Percentiles rank a stretch among this genome's conserved stretches.
Conservation (phyloP, 2,113 vertebrate species). For the Amphiprion ocellaris region DNA sequence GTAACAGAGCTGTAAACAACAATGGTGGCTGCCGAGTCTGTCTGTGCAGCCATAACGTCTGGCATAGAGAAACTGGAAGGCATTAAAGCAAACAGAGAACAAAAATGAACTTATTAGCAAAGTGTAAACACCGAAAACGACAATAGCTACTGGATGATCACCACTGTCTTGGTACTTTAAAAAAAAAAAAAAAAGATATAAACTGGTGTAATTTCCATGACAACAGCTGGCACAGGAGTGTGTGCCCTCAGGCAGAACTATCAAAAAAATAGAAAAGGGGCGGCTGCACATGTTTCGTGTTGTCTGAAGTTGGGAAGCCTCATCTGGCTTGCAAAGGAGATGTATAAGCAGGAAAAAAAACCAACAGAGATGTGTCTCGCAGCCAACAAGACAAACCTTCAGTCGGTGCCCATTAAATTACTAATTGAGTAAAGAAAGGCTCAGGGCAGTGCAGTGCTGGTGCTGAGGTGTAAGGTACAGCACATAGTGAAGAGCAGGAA, state of each 20-base stretch:
- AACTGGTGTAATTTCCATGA: constrained; percentile 59
- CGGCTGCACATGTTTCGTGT: constrained; percentile 44
- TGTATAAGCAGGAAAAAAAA: constrained; percentile 16
- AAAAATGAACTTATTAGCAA: constrained; percentile 53
- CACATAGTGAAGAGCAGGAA: not conserved
- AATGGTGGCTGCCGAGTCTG: constrained; percentile 24
- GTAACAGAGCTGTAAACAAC: constrained; percentile 52
- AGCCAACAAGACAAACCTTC: constrained; percentile 39
- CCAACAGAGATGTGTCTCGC: constrained; percentile 15
- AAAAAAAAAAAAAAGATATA: constrained; percentile 44
- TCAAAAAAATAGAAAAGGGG: constrained; percentile 1
- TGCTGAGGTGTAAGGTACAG: not conserved
- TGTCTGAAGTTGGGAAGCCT: constrained; percentile 54
- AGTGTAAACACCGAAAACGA: constrained; percentile 43
- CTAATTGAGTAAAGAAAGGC: constrained; percentile 35
- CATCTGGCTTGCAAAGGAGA: constrained; percentile 43
- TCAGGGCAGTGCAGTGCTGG: not conserved
- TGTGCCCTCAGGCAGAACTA: constrained; percentile 30
- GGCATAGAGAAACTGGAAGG: constrained; percentile 31
- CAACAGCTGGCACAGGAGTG: constrained; percentile 53
- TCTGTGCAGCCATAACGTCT: constrained; percentile 42
- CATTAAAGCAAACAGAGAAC: constrained; percentile 52
- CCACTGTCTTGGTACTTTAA: constrained; percentile 30
- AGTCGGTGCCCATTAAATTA: constrained; percentile 27
- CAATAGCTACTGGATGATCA: constrained; percentile 33